Percentiles rank a stretch among this genome's conserved stretches.
phyloP scores from a whole-genome alignment of 1,140 invertebrate genomes.

The Cardiocondyla obscurior region DNA sequence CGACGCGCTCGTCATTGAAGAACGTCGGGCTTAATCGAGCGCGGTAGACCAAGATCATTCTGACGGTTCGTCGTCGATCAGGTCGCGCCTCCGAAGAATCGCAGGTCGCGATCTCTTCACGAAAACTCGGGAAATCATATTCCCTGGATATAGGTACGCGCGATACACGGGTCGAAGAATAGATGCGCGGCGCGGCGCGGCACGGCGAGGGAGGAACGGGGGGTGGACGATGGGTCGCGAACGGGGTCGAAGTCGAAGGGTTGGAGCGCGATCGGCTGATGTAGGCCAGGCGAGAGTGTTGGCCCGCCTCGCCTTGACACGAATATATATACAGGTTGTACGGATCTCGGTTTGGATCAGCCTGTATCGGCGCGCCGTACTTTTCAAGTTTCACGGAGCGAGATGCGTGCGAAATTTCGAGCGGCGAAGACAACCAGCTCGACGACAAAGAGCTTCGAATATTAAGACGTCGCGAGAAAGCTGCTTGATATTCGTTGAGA shows the following conservation, averaged over 20 bases:
- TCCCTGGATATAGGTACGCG: constrained; percentile 12
- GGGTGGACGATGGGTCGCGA: constrained; percentile 53
- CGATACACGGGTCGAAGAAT: constrained; percentile 32
- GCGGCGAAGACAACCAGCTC: background rate
- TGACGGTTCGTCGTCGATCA: background rate
- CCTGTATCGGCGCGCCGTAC: constrained; percentile 63
- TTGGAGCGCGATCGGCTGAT: constrained; percentile 71
- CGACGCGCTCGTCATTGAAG: background rate
- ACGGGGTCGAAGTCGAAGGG: constrained; percentile 48
- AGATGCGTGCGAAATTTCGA: constrained; percentile 4
- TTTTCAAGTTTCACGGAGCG: constrained; percentile 62
- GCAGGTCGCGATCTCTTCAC: background rate
- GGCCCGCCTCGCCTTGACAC: constrained; percentile 78
- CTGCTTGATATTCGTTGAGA: constrained; percentile 2
- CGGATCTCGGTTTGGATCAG: constrained; percentile 68
- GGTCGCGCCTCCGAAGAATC: background rate
- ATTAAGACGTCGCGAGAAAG: background rate
- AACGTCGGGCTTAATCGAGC: background rate
- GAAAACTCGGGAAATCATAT: constrained; percentile 14
- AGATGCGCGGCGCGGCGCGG: constrained; percentile 27
- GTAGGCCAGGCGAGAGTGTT: constrained; percentile 79
- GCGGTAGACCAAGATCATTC: background rate
- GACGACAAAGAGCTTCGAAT: background rate
- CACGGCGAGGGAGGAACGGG: too few species aligned
- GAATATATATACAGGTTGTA: constrained; percentile 78